phyloP scores from a whole-genome alignment of 2,888 invertebrate species.

The Drosophila planitibia region DNA sequence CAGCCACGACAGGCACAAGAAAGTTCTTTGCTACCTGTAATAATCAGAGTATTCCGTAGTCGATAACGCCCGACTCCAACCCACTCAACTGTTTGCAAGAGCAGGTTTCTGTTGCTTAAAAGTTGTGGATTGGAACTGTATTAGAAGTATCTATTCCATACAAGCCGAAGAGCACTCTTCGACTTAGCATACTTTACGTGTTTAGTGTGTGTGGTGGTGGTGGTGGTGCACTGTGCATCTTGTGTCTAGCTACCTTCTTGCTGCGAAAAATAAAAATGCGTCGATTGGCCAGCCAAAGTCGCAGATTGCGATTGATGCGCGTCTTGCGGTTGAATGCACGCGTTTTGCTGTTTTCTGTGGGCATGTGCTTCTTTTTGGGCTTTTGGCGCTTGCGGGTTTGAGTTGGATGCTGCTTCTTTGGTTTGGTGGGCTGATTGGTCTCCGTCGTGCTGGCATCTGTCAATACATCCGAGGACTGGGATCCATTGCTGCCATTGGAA shows the following conservation, averaged over 20 bases:
- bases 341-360: constrained; percentile 40
- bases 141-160: neutral
- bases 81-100: neutral
- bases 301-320: constrained; percentile 66
- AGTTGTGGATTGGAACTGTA: neutral
- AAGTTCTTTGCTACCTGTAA: neutral
- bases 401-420: neutral
- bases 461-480: constrained; percentile 23
- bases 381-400: constrained; percentile 24
- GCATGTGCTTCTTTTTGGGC: constrained; percentile 50
- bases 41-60: neutral
- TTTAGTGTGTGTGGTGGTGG: neutral
- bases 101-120: neutral
- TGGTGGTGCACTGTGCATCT: neutral
- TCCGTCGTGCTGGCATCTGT: constrained; percentile 23
- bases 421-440: constrained; percentile 16
- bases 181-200: neutral
- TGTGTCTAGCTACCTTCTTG: constrained; percentile 58
- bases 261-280: constrained; percentile 74
- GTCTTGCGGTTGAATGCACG: constrained; percentile 35
- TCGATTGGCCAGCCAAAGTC: constrained; percentile 76
- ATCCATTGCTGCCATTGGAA: constrained; percentile 23
- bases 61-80: neutral
- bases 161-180: neutral
- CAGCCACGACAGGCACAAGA: neutral